Conservation (phyloP, 2,797 vertebrate genomes). For the Mycteria americana region DNA sequence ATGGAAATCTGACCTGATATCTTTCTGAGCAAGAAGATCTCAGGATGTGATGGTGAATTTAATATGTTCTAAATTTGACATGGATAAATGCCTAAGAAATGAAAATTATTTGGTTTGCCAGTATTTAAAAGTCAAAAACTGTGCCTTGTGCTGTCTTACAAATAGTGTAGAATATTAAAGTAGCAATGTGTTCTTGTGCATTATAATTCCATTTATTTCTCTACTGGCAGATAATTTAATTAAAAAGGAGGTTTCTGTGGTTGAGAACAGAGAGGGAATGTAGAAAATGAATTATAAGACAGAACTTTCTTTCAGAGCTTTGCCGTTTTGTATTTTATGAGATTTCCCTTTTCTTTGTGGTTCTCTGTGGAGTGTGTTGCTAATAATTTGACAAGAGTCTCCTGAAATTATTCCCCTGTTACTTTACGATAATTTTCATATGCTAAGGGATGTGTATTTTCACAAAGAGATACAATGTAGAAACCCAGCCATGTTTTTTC, state of each 20-base stretch:
- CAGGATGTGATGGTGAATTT: background rate
- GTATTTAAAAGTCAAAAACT: conserved; percentile 38
- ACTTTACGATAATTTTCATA: background rate
- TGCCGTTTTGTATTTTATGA: conserved; percentile 42
- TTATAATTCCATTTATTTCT: conserved; percentile 47
- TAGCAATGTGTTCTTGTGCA: conserved; percentile 35
- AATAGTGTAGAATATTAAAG: conserved; percentile 31
- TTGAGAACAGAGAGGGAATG: conserved; percentile 15
- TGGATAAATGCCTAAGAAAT: conserved; percentile 19
- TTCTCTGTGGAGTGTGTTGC: background rate
- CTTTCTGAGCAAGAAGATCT: conserved; percentile 6
- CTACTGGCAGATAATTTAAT: conserved; percentile 31
- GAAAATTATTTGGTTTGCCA: conserved; percentile 3
- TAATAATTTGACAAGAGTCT: background rate
- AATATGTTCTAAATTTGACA: background rate
- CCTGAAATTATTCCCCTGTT: background rate
- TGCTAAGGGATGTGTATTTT: background rate
- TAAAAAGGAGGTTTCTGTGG: conserved; percentile 17
- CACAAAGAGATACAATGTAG: background rate
- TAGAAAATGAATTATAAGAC: conserved; percentile 38
- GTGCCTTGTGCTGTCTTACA: conserved; percentile 58
- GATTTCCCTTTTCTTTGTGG: conserved; percentile 9
- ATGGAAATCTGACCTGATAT: background rate
- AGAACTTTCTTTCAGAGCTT: conserved; percentile 45
- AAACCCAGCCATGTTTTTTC: background rate